Percentiles rank a stretch among this genome's conserved stretches.
Conservation (phyloP, 1,140 invertebrate genomes). For the Nasonia longicornis region DNA sequence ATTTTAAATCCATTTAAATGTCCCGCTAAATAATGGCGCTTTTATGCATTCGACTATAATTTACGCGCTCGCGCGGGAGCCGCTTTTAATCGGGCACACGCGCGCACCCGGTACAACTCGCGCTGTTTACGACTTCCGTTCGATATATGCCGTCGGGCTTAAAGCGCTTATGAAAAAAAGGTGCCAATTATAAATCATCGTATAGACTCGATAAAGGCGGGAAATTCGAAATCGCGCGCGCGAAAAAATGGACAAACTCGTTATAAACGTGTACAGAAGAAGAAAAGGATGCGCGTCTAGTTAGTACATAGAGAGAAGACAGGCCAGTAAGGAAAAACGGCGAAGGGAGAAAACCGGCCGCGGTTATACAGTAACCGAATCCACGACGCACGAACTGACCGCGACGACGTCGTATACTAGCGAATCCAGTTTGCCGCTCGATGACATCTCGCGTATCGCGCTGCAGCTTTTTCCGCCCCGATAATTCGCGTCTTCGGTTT, state of each 20-base stretch:
- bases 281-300: background rate
- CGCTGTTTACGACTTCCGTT: constrained; percentile 1
- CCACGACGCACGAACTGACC: constrained; percentile 44
- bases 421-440: constrained; percentile 59
- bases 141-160: constrained; percentile 1
- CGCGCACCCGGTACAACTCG: background rate
- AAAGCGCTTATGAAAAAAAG: background rate
- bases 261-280: too few relatives aligned
- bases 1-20: constrained; percentile 19
- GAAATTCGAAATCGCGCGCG: too few relatives aligned
- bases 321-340: constrained; percentile 39
- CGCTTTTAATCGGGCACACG: background rate
- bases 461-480: constrained; percentile 54
- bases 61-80: background rate
- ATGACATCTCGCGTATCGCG: constrained; percentile 50
- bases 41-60: constrained; percentile 16
- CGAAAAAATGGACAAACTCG: too few relatives aligned
- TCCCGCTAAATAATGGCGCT: constrained; percentile 7
- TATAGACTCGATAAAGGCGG: background rate
- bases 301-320: constrained; percentile 13
- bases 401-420: constrained; percentile 44
- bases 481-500: constrained; percentile 49
- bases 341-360: constrained; percentile 8
- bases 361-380: background rate
- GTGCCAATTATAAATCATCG: background rate